These are phyloP conservation scores for Rhopalosiphum nymphaeae DNA, from an alignment of 2,888 invertebrate genomes.

Conservation along the genomic window DNA sequence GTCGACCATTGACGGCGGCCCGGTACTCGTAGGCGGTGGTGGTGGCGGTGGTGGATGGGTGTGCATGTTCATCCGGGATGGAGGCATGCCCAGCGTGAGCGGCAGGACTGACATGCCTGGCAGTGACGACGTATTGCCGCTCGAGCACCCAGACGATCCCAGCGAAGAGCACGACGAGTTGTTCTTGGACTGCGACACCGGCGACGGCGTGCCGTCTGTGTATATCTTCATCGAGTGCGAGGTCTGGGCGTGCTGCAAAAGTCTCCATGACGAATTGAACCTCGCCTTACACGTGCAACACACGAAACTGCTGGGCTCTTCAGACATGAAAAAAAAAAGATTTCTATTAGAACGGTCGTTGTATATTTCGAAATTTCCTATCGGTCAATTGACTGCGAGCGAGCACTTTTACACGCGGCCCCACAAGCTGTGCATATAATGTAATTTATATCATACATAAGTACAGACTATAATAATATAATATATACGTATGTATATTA, in stretches of 20 bases:
- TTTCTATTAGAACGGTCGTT: conserved; percentile 38
- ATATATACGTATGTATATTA: neutral
- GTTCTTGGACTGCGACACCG: conserved; percentile 70
- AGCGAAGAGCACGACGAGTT: conserved; percentile 69
- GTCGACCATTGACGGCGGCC: conserved; percentile 74
- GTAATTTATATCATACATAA: neutral
- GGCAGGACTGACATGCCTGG: conserved; percentile 71
- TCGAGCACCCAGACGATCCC: conserved; percentile 74
- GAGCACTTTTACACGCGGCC: neutral
- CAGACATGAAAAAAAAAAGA: conserved; percentile 59
- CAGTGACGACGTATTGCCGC: conserved; percentile 72
- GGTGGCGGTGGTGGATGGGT: conserved; percentile 69
- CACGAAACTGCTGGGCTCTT: conserved; percentile 95
- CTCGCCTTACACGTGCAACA: conserved; percentile 94
- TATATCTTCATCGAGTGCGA: conserved; percentile 95
- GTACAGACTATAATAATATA: conserved; percentile 1
- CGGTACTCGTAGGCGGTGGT: conserved; percentile 67
- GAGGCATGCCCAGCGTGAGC: conserved; percentile 72
- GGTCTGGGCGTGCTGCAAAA: conserved; percentile 95
- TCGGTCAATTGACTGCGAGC: conserved; percentile 5
- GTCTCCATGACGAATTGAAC: conserved; percentile 93
- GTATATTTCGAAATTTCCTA: neutral
- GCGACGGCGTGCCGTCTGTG: conserved; percentile 75
- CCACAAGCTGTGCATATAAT: neutral
- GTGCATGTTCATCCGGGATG: conserved; percentile 72